Percentiles rank a stretch among this genome's conserved stretches.
Conservation (phyloP, 2,113 vertebrate species). For the Clarias macrocephalus region DNA sequence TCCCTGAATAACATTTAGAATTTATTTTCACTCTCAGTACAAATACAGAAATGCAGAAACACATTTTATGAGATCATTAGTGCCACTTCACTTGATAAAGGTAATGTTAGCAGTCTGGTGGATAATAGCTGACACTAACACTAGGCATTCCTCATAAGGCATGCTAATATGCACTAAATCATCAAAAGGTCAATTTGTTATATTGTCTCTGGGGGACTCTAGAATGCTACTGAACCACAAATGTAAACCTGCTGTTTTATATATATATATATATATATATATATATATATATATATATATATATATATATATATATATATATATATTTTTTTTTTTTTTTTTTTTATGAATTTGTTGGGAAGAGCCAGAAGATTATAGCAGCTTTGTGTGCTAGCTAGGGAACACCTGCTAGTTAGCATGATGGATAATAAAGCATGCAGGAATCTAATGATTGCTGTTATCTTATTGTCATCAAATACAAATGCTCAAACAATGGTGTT, state of each 20-base stretch:
- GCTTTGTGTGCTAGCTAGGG: neutral
- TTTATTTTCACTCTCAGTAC: conserved; percentile 15
- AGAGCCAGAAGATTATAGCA: neutral
- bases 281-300: too few species aligned
- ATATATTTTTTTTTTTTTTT: neutral
- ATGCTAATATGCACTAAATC: conserved; percentile 18
- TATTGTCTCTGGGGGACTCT: neutral
- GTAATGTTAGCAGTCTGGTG: conserved; percentile 20
- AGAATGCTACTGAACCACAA: neutral
- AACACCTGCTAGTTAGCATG: neutral
- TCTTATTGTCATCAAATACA: neutral
- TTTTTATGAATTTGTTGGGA: neutral
- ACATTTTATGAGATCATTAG: conserved; percentile 16
- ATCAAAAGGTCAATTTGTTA: conserved; percentile 25
- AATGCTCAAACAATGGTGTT: neutral
- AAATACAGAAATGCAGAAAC: conserved; percentile 25
- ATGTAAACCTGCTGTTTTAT: too few species aligned
- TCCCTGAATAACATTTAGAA: conserved; percentile 21
- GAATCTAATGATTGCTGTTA: neutral
- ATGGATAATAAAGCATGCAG: neutral
- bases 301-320: too few species aligned
- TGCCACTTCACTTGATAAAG: conserved; percentile 29
- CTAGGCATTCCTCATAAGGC: conserved; percentile 2
- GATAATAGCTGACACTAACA: neutral
- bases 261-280: too few species aligned